Conservation (phyloP, 2,888 invertebrate genomes). For the Synanthedon myopaeformis region DNA sequence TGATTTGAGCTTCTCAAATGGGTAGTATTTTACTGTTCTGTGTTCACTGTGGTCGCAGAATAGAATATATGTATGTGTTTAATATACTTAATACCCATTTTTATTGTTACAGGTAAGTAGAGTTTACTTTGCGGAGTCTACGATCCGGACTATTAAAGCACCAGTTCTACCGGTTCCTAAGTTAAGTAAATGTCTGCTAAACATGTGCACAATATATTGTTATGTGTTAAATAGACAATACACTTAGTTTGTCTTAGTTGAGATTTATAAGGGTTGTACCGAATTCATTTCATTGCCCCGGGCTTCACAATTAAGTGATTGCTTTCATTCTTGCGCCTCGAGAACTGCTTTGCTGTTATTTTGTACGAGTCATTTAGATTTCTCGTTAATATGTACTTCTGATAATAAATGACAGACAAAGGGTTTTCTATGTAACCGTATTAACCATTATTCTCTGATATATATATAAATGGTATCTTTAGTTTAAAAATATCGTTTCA, state of each 20-base stretch:
- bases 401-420: neutral
- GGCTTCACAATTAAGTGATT: slow-evolving; percentile 1
- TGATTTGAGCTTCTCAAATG: too few species aligned
- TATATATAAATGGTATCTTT: too few species aligned
- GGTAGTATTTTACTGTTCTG: too few species aligned
- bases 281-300: neutral
- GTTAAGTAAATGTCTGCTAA: too few species aligned
- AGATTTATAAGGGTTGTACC: slow-evolving; percentile 1
- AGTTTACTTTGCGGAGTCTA: neutral
- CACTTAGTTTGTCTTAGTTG: slow-evolving; percentile 1
- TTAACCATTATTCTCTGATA: too few species aligned
- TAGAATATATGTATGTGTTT: too few species aligned
- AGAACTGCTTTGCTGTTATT: neutral
- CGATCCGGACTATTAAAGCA: neutral
- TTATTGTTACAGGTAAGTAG: neutral
- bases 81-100: too few species aligned
- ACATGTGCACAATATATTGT: neutral
- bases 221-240: slow-evolving; percentile 1
- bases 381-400: neutral
- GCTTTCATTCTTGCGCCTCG: neutral
- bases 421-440: too few species aligned
- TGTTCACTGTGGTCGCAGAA: too few species aligned
- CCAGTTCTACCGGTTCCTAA: too few species aligned
- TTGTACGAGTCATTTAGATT: too few species aligned
- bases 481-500: too few species aligned